Evolutionary conservation across 2,888 invertebrate species (phyloP), one percentile per base, ranked within the genome.

Genomic region (Drosophila meridiana): DNA sequence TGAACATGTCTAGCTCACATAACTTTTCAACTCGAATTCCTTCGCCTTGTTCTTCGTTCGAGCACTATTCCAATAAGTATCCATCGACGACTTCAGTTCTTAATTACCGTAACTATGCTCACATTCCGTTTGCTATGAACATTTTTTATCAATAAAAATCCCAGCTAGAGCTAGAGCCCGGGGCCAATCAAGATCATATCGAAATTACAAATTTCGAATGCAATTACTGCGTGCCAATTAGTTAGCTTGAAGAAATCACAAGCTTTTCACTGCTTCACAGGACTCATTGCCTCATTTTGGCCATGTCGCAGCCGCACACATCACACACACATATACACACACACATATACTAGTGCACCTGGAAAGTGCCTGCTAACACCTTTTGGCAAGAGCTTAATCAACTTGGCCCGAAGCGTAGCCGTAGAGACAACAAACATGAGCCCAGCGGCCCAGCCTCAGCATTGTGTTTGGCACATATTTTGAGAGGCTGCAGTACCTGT

Each of bases 301-400:
- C 20, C 30, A 45, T 59, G 40, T 57, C 43, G 32, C 38, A 38
- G 50, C 5, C 59, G 30, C 43, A 38, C 43, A 60, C 62, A 20
- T 20, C 20, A 50, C 8, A 36, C 43, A 58, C 38, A 40, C 45
- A 43, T n/a, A 43, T 7, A 7, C n/a, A 20, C n/a, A 40, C 43
- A 43, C 26, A 20, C 30, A 50, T 13, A 40, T 11, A 32, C 30
- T 2, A 48, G n/a, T 2, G 9, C 40, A 36, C 28, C 32, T 63
- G 28, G 67, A 55, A 38, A 60, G 72, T 30, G 50, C 53, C 50
- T 67, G 14, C 47, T 56, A 62, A 66, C 76, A 78, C 78, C 78
- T 80, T 69, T 76, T 63, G 72, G 59, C 76, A 74, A 80, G 43
- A 65, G 71, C 73, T 83, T 82, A 81, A 84, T 89, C 79, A 84